These are phyloP conservation scores for Falco naumanni DNA, from an alignment of 2,797 vertebrate species.

Conservation along the genomic window DNA sequence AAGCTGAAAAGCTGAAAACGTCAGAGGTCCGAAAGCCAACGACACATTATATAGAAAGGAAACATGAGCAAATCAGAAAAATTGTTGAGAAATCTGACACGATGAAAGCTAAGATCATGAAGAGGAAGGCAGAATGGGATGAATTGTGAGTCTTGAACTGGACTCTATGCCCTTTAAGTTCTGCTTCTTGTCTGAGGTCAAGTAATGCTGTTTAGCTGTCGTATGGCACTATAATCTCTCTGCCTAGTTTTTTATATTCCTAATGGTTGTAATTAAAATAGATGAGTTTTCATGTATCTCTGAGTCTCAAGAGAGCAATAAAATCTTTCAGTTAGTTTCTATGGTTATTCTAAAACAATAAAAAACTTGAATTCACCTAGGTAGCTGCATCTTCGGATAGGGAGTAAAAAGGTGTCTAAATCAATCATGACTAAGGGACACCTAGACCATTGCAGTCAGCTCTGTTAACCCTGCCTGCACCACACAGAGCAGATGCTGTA, in stretches of 20 bases:
- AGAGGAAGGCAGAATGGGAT: conserved; percentile 88
- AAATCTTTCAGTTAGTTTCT: not conserved
- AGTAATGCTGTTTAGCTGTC: not conserved
- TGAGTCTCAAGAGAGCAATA: not conserved
- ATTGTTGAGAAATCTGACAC: conserved; percentile 83
- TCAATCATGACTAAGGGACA: not conserved
- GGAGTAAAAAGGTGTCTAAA: not conserved
- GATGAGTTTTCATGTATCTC: not conserved
- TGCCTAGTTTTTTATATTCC: not conserved
- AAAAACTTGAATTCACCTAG: not conserved
- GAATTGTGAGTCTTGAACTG: conserved; percentile 83
- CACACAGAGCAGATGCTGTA: not conserved
- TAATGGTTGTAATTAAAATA: not conserved
- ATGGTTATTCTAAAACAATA: not conserved
- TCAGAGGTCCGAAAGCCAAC: not conserved
- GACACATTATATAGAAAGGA: conserved; percentile 61
- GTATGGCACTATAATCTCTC: not conserved
- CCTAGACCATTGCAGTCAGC: not conserved
- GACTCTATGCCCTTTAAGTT: not conserved
- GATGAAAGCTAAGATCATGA: conserved; percentile 81
- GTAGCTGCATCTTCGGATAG: not conserved
- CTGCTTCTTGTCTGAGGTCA: not conserved
- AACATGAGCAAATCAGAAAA: conserved; percentile 82
- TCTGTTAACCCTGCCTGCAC: not conserved
- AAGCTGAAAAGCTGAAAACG: not conserved